phyloP scores from a whole-genome alignment of 2,797 vertebrate genomes.

The Cynopterus sphinx region DNA sequence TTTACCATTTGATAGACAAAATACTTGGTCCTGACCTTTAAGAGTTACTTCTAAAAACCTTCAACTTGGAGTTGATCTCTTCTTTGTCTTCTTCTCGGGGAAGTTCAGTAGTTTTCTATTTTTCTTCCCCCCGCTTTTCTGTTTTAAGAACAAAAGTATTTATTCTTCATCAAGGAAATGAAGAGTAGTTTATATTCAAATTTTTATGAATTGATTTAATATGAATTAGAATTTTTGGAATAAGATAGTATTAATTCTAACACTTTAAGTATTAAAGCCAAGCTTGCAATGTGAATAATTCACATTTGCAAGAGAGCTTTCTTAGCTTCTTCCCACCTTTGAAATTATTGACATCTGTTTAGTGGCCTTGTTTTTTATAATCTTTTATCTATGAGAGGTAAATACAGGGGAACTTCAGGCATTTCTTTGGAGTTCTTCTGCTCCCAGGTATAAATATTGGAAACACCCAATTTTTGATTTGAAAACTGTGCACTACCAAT shows the following conservation, averaged over 20 bases:
- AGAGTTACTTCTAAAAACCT: neutral
- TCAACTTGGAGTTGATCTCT: neutral
- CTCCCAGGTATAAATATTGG: neutral
- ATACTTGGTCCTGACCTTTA: neutral
- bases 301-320: neutral
- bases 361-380: neutral
- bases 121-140: neutral
- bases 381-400: neutral
- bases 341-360: neutral
- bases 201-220: constrained; percentile 44
- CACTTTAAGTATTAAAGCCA: constrained; percentile 44
- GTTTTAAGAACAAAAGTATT: neutral
- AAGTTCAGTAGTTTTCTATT: neutral
- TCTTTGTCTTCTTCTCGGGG: neutral
- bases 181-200: constrained; percentile 6
- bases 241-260: constrained; percentile 35
- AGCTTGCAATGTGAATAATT: constrained; percentile 38
- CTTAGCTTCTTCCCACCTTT: neutral
- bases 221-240: constrained; percentile 54
- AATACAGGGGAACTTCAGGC: neutral
- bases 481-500: neutral
- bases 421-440: neutral
- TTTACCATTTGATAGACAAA: neutral
- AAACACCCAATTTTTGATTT: neutral
- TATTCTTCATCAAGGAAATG: constrained; percentile 30